A percentile compares a stretch with the other conserved stretches of the same genome.
Evolutionary conservation across 2,113 vertebrate species (phyloP).

Genomic region (Syngnathus typhle): DNA sequence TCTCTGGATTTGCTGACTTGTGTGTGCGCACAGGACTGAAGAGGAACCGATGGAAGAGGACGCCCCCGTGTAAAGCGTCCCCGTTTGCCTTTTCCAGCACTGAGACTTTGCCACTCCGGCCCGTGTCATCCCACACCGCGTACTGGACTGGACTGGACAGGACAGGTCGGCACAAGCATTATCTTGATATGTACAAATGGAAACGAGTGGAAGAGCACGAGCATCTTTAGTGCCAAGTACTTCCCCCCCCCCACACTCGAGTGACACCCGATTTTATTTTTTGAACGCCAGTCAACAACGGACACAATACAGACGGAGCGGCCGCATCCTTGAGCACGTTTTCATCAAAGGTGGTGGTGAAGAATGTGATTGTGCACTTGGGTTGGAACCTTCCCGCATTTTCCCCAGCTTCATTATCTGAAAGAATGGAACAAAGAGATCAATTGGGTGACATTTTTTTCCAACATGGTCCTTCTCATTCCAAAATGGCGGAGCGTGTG

Average conservation of each 20-base stretch:
- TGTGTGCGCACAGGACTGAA: conserved; percentile 68
- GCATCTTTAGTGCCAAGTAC: conserved; percentile 56
- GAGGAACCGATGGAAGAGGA: conserved; percentile 98
- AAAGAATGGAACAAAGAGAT: conserved; percentile 16
- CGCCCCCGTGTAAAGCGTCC: conserved; percentile 80
- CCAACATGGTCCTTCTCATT: conserved; percentile 21
- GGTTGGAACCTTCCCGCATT: conserved; percentile 41
- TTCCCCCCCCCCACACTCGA: conserved; percentile 48
- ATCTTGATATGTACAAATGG: background rate
- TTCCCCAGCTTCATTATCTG: conserved; percentile 10
- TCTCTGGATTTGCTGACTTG: background rate
- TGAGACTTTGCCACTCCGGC: conserved; percentile 57
- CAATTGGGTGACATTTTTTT: conserved; percentile 7
- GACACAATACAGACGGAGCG: conserved; percentile 5
- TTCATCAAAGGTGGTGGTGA: conserved; percentile 31
- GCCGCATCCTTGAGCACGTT: conserved; percentile 16
- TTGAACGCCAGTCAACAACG: conserved; percentile 26
- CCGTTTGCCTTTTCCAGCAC: conserved; percentile 54
- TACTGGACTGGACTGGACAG: conserved; percentile 1
- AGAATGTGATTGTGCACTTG: conserved; percentile 46
- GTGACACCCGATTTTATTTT: conserved; percentile 18
- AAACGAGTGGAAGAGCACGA: background rate
- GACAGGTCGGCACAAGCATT: conserved; percentile 10
- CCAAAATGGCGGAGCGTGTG: conserved; percentile 23
- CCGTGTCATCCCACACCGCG: conserved; percentile 54